Evolutionary conservation across 2,113 vertebrate genomes (phyloP), one percentile per base, ranked within the genome.

Genomic region (Trochalopteron elliotii): DNA sequence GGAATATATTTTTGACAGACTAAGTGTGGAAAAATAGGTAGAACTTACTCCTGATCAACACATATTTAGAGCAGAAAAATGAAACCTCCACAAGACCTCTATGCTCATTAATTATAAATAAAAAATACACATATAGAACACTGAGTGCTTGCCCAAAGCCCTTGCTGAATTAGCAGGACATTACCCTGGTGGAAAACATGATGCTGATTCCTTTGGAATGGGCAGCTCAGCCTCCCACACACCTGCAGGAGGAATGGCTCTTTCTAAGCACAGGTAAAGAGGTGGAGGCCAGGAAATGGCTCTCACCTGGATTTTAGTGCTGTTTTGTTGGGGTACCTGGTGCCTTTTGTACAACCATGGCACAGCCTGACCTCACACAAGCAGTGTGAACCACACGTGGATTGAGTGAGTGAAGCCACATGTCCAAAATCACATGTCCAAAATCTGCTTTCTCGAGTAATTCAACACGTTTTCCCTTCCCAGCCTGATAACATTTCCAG

Each of bases 401-500:
- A 50, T 31, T 12, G 69, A 12, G 9, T 7, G 50, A 92, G 71
- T 1, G 10, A 74, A 94, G 95, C 95, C 87, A 91, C 96, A 79
- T 79, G 93, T 61, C 74, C 72, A 50, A 83, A 78, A 91, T 88
- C 87, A 91, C 70, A 74, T 30, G 52, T 21, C 82, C 92, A 52
- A 80, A 97, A 77, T 53, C 87, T 59, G 84, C 72, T n/a, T 94
- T 86, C 72, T 94, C 22, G 67, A 93, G 87, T 52, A 92, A 95
- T 65, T 83, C 93, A 45, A 89, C 72, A 86, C 44, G 0, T 83
- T 95, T 44, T 56, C 76, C 93, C 64, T 81, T 68, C 86, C 85
- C 85, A 24, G 56, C 15, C 69, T 94, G 86, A 93, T 93, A 96
- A 95, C 72, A 96, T 91, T 96, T 91, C 94, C 94, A 96, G 95